Evolutionary conservation across 2,113 vertebrate genomes (phyloP).

Genomic region (Anguilla rostrata): DNA sequence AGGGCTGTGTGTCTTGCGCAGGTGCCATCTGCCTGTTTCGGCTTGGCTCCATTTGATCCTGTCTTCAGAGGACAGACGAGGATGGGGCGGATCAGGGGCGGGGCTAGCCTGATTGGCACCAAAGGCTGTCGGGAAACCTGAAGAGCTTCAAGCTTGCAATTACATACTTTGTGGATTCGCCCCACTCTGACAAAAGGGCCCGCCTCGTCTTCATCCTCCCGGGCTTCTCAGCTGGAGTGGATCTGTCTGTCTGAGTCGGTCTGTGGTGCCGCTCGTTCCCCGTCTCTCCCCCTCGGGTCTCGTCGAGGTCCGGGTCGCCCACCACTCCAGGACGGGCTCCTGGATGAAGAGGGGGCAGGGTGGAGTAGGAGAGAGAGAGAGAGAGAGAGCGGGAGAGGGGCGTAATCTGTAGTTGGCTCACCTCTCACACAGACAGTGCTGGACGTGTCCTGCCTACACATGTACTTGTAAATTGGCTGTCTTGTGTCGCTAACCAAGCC

Average conservation of each 20-base stretch:
- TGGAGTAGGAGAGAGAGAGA: not conserved
- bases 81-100: not conserved
- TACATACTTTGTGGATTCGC: slow-evolving; percentile 17
- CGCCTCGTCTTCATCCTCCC: slow-evolving; percentile 10
- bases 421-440: slow-evolving; percentile 46
- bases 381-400: slow-evolving; percentile 7
- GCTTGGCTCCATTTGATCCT: not conserved
- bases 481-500: slow-evolving; percentile 57
- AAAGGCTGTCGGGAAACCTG: slow-evolving; percentile 22
- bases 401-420: slow-evolving; percentile 60
- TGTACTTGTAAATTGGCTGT: slow-evolving; percentile 65
- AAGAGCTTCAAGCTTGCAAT: slow-evolving; percentile 18
- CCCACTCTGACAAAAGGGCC: slow-evolving; percentile 30
- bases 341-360: not conserved
- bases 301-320: not conserved
- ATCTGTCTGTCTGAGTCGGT: not conserved
- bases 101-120: slow-evolving; percentile 25
- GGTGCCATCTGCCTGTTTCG: not conserved
- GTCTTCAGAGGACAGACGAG: slow-evolving; percentile 4
- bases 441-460: slow-evolving; percentile 56
- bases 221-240: slow-evolving; percentile 16
- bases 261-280: not conserved
- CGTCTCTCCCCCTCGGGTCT: not conserved
- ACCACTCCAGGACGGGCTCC: not conserved
- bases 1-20: not conserved